Conservation (phyloP, 2,797 vertebrate genomes). For the Taenioides sp. region DNA sequence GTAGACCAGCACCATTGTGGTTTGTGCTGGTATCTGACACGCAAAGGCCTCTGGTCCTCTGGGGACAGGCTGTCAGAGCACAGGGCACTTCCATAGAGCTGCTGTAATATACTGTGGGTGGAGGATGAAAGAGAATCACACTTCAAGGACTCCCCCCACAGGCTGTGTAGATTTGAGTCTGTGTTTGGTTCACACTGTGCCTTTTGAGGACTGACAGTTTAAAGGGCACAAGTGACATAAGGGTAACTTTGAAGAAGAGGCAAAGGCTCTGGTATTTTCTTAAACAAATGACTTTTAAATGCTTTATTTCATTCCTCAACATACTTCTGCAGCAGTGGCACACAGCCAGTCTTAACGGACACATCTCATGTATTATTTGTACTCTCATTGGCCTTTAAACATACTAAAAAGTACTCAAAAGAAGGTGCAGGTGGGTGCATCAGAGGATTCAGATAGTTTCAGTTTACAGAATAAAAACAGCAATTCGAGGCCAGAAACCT, state of each 20-base stretch:
- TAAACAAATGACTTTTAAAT: too few species aligned
- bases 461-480: too few species aligned
- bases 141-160: slow-evolving; percentile 67
- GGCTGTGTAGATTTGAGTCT: slow-evolving; percentile 58
- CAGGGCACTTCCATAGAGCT: not conserved
- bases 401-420: too few species aligned
- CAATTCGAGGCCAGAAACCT: too few species aligned
- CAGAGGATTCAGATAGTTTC: too few species aligned
- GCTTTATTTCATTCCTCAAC: too few species aligned
- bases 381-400: too few species aligned
- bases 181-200: slow-evolving; percentile 55
- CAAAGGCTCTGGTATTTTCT: not conserved
- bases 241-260: not conserved
- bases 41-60: not conserved
- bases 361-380: too few species aligned
- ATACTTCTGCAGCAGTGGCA: too few species aligned
- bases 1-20: not conserved
- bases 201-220: not conserved
- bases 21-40: not conserved
- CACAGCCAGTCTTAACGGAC: too few species aligned
- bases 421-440: too few species aligned
- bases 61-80: not conserved
- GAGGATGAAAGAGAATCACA: slow-evolving; percentile 55
- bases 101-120: not conserved
- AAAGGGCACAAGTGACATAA: not conserved